Base-by-base conservation (phyloP, 2,888 invertebrate species). In the Osmoderma eremita region DNA sequence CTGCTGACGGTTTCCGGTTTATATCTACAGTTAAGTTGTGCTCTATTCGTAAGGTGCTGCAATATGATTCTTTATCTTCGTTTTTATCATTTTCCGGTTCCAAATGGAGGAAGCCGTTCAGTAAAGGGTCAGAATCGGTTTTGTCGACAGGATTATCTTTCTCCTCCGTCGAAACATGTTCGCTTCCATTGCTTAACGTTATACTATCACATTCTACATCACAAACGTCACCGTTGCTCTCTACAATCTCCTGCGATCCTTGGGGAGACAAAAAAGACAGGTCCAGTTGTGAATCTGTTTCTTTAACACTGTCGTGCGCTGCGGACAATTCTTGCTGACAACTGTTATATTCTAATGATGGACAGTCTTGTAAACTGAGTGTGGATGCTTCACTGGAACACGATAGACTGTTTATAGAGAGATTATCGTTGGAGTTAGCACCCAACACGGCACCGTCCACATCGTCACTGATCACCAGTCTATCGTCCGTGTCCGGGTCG, bases 401-500 rank as follows among this genome's bases (percentile, higher is more conserved):
- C 4, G 66, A 45, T 18, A 71, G 70, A 18, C 61, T 70, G n/a
- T 70, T 70, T 39, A 71, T 58, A n/a, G 63, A 53, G 30, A 53
- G 20, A 18, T 48, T 56, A 49, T 54, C 48, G 5, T 39, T 50
- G 4, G 45, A 41, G 39, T 65, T 30, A 2, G 10, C 30, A 13
- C 58, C 45, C 20, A 49, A 36, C 24, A 58, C 58, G 58, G 24
- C 53, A 49, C 49, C 50, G 50, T 51, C 50, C 24, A 51, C 50
- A 12, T 22, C 50, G 12, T 42, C 45, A n/a, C 38, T 51, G 18
- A 61, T 17, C 39, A 51, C 45, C 45, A 20, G 18, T 39, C 51
- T 49, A 12, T 66, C 66, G 36, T 68, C 68, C 22, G 53, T 41
- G n/a, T 68, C 70, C 1, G 83, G 81, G 75, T 86, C 86, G 71